Evolutionary conservation across 2,113 vertebrate species (phyloP).

Genomic region (Trematocara stigmaticum): DNA sequence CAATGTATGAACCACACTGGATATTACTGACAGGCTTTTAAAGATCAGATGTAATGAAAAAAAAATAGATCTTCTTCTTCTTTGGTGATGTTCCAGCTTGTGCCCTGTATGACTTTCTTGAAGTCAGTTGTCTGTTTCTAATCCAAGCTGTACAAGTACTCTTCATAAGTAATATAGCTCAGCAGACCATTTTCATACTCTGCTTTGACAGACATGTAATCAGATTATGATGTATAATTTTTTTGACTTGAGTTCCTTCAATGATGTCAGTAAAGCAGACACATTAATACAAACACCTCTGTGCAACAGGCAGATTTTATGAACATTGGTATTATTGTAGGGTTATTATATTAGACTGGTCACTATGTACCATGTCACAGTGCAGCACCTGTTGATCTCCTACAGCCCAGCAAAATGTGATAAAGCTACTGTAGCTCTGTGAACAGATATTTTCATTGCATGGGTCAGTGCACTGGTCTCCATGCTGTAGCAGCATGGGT

Average conservation of each 20-base stretch:
- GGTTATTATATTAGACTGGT: background rate
- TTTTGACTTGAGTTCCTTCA: background rate
- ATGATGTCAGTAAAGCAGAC: background rate
- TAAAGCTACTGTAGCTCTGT: constrained; percentile 29
- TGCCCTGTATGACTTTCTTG: background rate
- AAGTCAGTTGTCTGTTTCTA: background rate
- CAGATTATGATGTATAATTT: background rate
- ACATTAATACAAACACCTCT: background rate
- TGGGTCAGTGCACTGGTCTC: constrained; percentile 43
- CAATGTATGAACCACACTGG: background rate
- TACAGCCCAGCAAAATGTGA: background rate
- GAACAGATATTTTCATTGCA: constrained; percentile 39
- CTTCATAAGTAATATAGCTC: background rate
- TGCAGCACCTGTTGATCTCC: constrained; percentile 20
- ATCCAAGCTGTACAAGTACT: background rate
- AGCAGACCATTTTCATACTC: background rate
- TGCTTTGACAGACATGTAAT: background rate
- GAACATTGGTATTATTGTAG: background rate
- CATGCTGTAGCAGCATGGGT: background rate
- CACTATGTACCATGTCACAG: background rate
- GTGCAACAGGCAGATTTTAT: background rate
- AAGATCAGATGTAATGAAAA: background rate
- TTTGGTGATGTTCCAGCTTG: background rate
- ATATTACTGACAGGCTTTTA: background rate
- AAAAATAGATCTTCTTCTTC: background rate